phyloP scores from a whole-genome alignment of 2,888 invertebrate genomes.

The Ephialtes manifestator region DNA sequence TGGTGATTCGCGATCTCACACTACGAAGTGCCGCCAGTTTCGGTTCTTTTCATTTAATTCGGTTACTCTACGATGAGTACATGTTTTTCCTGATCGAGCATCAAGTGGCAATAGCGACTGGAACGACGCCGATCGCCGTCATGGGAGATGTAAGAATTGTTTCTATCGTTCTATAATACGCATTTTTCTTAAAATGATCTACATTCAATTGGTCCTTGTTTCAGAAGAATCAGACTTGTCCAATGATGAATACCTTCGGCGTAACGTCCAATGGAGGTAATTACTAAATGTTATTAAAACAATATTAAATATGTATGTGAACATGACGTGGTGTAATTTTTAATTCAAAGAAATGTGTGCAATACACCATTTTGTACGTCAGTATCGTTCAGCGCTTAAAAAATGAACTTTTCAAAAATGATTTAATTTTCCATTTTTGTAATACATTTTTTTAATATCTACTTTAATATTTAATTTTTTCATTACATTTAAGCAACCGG shows the following conservation, averaged over 20 bases:
- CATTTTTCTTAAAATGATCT: background rate
- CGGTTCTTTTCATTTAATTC: constrained; percentile 99
- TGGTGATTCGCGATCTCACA: constrained; percentile 99
- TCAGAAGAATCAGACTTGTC: constrained; percentile 83
- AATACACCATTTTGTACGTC: too few relatives aligned
- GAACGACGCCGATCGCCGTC: constrained; percentile 97
- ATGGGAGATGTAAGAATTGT: constrained; percentile 90
- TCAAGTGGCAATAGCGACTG: constrained; percentile 96
- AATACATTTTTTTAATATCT: too few relatives aligned
- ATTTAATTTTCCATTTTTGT: too few relatives aligned
- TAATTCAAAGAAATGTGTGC: too few relatives aligned
- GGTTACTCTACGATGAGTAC: constrained; percentile 99
- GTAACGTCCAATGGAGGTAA: constrained; percentile 83
- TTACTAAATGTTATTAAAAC: constrained; percentile 3
- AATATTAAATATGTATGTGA: constrained; percentile 19
- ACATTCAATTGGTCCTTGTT: constrained; percentile 60
- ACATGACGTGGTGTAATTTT: too few relatives aligned
- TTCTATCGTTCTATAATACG: background rate
- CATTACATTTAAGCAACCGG: too few relatives aligned
- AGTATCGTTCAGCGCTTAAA: too few relatives aligned
- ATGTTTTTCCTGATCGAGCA: constrained; percentile 99
- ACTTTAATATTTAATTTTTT: too few relatives aligned
- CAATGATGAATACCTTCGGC: constrained; percentile 81
- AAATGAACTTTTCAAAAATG: too few relatives aligned
- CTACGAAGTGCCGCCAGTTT: constrained; percentile 98